Evolutionary conservation across 2,113 vertebrate genomes (phyloP), one percentile per base, ranked within the genome.

Genomic region (Calyptomena viridis): DNA sequence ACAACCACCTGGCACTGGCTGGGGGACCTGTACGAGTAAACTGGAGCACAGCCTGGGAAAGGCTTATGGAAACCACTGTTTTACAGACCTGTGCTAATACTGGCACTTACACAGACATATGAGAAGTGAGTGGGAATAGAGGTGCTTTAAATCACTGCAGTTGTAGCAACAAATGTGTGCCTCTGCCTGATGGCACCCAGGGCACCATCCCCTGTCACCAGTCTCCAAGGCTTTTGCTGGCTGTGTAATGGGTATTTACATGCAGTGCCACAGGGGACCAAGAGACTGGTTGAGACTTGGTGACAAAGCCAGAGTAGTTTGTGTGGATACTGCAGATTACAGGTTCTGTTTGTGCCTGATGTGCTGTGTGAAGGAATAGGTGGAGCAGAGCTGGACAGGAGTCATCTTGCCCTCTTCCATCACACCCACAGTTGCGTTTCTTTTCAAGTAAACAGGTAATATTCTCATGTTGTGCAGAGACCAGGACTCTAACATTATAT

Each of bases 231-330:
- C 12, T 80, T 53, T 40, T 47, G 58, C 37, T 31, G n/a, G 12
- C 5, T 13, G 10, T 3, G 6, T 10, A 20, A 14, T 27, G 47
- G 33, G 14, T 12, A 15, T 25, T 56, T 52, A 30, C 9, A 10
- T 0, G 0, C 9, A 25, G 8, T 3, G 1, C 35, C 0, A 0
- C 16, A 47, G 44, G 52, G 88, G 8, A 30, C 12, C 9, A 8
- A 28, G 37, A 56, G 35, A 10, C 73, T 59, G 53, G 12, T 18
- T 63, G 74, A 37, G 60, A n/a, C 11, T 9, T 22, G 50, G 16
- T 66, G 71, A 30, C 25, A 71, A 75, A 82, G 18, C 22, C 72
- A 53, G 85, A 33, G 42, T 21, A 47, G n/a, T 37, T 63, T 64
- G 47, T 9, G 42, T 35, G 52, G 11, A 12, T 77, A 4, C 3